These are phyloP conservation scores for Vannuccia rotundouncinata DNA, from an alignment of 2,888 invertebrate species.

Conservation along the genomic window DNA sequence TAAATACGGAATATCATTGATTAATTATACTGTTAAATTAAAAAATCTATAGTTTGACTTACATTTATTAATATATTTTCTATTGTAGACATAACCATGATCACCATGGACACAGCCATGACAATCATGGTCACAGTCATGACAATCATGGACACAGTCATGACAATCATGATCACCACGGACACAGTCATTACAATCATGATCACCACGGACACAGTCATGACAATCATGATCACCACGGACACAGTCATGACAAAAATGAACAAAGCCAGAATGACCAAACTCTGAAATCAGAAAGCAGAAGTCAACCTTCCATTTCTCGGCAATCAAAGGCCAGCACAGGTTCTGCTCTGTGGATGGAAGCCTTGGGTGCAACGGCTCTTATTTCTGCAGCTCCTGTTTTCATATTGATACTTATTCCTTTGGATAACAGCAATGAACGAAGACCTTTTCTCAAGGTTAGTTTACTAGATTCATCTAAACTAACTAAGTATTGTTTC, in stretches of 20 bases:
- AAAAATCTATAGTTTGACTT: too few relatives aligned
- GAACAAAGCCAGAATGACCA: slow-evolving; percentile 30
- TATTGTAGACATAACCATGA: slow-evolving; percentile 41
- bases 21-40: too few relatives aligned
- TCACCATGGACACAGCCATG: slow-evolving; percentile 39
- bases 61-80: too few relatives aligned
- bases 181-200: slow-evolving; percentile 36
- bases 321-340: slow-evolving; percentile 39
- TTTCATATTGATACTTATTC: slow-evolving; percentile 82
- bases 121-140: slow-evolving; percentile 39
- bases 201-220: slow-evolving; percentile 40
- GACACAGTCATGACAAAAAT: slow-evolving; percentile 36
- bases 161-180: slow-evolving; percentile 33
- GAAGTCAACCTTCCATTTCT: not conserved
- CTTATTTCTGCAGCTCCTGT: slow-evolving; percentile 91
- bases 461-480: not conserved
- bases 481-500: not conserved
- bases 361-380: slow-evolving; percentile 80
- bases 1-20: too few relatives aligned
- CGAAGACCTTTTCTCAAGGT: slow-evolving; percentile 75
- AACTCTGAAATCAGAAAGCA: not conserved
- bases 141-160: slow-evolving; percentile 41
- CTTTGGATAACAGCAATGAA: slow-evolving; percentile 69
- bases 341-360: slow-evolving; percentile 63
- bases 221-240: slow-evolving; percentile 33